A percentile compares a stretch with the other conserved stretches of the same genome.
These are phyloP conservation scores for Rhinella marina DNA, from an alignment of 2,797 vertebrate genomes.

Conservation along the genomic window DNA sequence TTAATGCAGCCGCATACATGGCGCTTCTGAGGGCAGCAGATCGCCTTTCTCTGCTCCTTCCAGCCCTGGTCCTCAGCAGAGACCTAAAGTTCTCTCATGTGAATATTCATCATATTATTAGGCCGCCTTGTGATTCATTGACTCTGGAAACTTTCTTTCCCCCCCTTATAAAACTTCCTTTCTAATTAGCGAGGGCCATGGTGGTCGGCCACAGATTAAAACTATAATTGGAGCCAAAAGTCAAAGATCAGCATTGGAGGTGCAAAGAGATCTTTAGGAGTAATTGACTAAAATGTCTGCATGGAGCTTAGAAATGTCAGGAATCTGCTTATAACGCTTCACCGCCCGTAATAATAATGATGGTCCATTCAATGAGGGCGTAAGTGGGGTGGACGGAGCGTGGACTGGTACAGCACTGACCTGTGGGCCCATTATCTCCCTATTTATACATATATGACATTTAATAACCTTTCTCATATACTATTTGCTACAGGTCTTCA, in stretches of 20 bases:
- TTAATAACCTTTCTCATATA: too few relatives aligned
- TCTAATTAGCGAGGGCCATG: background rate
- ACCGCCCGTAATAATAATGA: background rate
- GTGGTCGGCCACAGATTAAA: background rate
- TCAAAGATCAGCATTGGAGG: background rate
- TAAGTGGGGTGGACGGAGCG: background rate
- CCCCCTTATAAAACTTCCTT: background rate
- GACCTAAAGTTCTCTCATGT: background rate
- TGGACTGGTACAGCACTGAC: background rate
- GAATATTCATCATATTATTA: background rate
- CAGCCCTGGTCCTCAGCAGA: background rate
- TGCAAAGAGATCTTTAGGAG: conserved; percentile 8
- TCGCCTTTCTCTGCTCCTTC: background rate
- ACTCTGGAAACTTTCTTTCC: background rate
- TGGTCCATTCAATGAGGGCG: background rate
- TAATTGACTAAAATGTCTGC: conserved; percentile 18
- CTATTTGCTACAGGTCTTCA: too few relatives aligned
- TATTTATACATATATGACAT: background rate
- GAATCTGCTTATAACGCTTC: background rate
- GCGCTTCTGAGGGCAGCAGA: background rate
- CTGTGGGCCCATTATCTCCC: too few relatives aligned
- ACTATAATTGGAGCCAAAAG: conserved; percentile 46
- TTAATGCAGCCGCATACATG: background rate
- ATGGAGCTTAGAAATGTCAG: conserved; percentile 26
- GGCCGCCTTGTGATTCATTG: background rate